Evolutionary conservation across 2,797 vertebrate genomes (phyloP).

Genomic region (Poliocrania exsul): DNA sequence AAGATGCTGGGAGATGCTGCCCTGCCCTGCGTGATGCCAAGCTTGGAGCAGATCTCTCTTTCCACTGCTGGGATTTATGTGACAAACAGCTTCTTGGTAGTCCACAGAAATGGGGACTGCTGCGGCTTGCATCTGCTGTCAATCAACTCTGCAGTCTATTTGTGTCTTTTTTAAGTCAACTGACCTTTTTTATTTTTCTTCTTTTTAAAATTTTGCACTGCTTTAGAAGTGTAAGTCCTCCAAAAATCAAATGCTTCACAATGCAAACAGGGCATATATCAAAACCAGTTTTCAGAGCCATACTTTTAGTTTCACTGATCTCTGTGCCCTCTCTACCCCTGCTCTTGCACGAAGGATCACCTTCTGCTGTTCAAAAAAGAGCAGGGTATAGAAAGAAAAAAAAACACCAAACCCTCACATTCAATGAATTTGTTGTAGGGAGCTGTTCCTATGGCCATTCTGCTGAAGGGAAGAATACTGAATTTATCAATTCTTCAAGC

Average conservation of each 20-base stretch:
- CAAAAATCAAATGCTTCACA: neutral
- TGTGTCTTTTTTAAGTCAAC: neutral
- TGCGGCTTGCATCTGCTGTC: neutral
- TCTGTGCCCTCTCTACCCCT: neutral
- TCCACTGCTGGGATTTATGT: neutral
- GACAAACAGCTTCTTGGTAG: neutral
- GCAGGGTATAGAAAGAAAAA: fast-evolving
- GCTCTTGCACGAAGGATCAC: neutral
- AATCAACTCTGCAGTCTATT: neutral
- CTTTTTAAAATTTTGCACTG: neutral
- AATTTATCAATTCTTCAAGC: neutral
- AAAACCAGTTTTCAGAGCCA: neutral
- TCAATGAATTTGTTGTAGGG: neutral
- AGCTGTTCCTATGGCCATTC: neutral
- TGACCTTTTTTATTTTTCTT: neutral
- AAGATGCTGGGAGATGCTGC: neutral
- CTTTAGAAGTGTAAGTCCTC: neutral
- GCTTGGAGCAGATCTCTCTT: neutral
- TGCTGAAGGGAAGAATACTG: neutral
- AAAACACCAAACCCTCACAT: neutral
- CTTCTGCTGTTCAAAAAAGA: neutral
- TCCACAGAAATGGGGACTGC: neutral
- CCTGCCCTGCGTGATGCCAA: neutral
- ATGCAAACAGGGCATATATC: neutral
- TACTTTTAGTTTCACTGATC: neutral